These are phyloP conservation scores for Halictus rubicundus DNA, from an alignment of 1,140 invertebrate species.

Conservation along the genomic window DNA sequence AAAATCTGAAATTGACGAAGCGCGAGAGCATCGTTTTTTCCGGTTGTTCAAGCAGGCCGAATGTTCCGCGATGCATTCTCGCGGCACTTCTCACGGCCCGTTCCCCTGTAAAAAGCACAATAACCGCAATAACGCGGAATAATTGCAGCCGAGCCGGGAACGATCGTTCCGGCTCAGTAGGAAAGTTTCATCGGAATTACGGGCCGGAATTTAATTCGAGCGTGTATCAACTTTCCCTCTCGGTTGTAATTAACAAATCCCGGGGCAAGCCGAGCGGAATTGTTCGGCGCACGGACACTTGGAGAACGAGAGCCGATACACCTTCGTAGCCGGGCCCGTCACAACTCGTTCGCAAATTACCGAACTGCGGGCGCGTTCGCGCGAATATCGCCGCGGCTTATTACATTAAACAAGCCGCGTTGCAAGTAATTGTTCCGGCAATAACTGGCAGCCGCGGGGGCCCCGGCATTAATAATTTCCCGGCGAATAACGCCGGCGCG, in stretches of 20 bases:
- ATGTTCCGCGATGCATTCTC: too few species aligned
- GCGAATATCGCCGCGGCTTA: constrained; percentile 28
- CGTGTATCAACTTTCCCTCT: neutral
- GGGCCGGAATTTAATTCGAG: neutral
- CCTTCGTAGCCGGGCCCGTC: neutral
- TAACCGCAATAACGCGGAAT: neutral
- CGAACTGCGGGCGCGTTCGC: neutral
- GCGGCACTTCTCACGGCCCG: too few species aligned
- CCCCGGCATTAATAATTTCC: constrained; percentile 35
- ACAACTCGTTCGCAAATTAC: constrained; percentile 4
- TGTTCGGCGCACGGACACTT: neutral
- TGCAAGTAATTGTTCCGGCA: constrained; percentile 44
- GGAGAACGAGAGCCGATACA: constrained; percentile 8
- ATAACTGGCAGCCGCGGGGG: constrained; percentile 18
- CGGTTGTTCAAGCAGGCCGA: too few species aligned
- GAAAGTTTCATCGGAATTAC: neutral
- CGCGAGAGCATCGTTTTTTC: too few species aligned
- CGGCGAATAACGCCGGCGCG: constrained; percentile 8
- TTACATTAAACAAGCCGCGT: constrained; percentile 45
- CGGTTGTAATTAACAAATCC: constrained; percentile 28
- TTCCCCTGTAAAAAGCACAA: neutral
- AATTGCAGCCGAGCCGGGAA: neutral
- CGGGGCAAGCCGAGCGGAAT: neutral
- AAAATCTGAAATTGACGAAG: too few species aligned
- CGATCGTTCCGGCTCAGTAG: neutral